A percentile compares a stretch with the other conserved stretches of the same genome.
These are phyloP conservation scores for Drosophila lini DNA, from an alignment of 1,140 invertebrate species.

Conservation along the genomic window DNA sequence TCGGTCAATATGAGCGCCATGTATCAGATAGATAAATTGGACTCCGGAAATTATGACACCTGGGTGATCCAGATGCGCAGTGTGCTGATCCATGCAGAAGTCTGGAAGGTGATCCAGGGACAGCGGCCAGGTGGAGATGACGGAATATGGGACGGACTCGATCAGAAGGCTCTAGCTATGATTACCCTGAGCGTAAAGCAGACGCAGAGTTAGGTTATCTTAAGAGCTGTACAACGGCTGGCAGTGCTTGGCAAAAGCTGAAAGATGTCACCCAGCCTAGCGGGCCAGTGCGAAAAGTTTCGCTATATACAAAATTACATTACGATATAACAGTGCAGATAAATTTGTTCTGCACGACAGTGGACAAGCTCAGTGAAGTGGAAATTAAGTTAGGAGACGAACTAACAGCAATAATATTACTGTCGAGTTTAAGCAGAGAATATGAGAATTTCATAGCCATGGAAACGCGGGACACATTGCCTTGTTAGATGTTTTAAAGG, in stretches of 20 bases:
- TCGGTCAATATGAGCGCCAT: too few species aligned
- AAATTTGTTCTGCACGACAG: not conserved
- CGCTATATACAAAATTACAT: not conserved
- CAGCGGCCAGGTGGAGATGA: too few species aligned
- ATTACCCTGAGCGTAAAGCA: not conserved
- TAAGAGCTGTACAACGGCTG: not conserved
- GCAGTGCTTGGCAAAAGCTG: not conserved
- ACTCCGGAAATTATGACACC: too few species aligned
- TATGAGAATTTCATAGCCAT: not conserved
- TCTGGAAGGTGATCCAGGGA: too few species aligned
- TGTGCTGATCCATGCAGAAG: too few species aligned
- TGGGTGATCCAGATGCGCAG: too few species aligned
- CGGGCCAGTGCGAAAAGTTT: not conserved
- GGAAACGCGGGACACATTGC: too few species aligned
- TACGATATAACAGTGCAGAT: not conserved
- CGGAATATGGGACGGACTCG: not conserved
- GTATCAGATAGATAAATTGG: too few species aligned
- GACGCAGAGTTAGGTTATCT: not conserved
- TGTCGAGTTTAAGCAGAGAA: not conserved
- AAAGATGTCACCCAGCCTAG: not conserved
- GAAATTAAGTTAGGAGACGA: not conserved
- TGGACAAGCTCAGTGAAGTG: not conserved
- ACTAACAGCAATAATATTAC: too few species aligned
- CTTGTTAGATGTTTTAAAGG: slow-evolving; percentile 1
- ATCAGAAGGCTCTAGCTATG: slow-evolving; percentile 1